Conservation (phyloP, 92 coral and sea anemone genomes). For the Epizoanthus illoricatus region DNA sequence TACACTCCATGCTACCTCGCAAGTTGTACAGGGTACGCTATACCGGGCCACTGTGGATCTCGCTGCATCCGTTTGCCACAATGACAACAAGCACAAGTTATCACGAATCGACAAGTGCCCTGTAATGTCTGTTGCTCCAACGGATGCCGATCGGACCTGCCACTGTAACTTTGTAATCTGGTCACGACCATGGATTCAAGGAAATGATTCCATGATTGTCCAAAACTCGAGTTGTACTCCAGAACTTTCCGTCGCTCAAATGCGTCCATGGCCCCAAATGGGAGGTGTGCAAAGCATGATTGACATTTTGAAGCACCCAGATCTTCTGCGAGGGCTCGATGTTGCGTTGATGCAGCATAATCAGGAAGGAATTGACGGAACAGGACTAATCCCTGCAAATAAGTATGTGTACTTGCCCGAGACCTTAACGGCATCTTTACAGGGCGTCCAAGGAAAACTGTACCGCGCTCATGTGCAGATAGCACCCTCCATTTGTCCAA, state of each 20-base stretch:
- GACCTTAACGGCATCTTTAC: slow-evolving; percentile 13
- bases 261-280: not conserved
- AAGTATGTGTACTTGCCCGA: slow-evolving; percentile 28
- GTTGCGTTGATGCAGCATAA: slow-evolving; percentile 28
- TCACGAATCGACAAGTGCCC: slow-evolving; percentile 23
- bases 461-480: slow-evolving; percentile 28
- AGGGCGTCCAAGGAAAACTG: slow-evolving; percentile 16
- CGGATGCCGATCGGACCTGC: not conserved
- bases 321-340: slow-evolving; percentile 26
- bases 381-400: slow-evolving; percentile 37
- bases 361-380: slow-evolving; percentile 27
- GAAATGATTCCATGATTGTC: slow-evolving; percentile 10
- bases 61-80: slow-evolving; percentile 20
- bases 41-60: slow-evolving; percentile 28
- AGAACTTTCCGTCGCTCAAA: not conserved
- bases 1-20: slow-evolving; percentile 36
- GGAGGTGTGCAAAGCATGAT: not conserved
- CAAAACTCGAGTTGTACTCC: slow-evolving; percentile 21
- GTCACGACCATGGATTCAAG: slow-evolving; percentile 38
- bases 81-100: slow-evolving; percentile 16
- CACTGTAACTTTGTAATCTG: slow-evolving; percentile 19
- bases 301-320: slow-evolving; percentile 17
- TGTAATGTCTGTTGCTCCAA: slow-evolving; percentile 4
- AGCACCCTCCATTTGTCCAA: slow-evolving; percentile 40
- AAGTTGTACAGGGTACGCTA: slow-evolving; percentile 38